A percentile compares a stretch with the other conserved stretches of the same genome.
Evolutionary conservation across 2,113 vertebrate genomes (phyloP).

Genomic region (Narcine bancroftii): DNA sequence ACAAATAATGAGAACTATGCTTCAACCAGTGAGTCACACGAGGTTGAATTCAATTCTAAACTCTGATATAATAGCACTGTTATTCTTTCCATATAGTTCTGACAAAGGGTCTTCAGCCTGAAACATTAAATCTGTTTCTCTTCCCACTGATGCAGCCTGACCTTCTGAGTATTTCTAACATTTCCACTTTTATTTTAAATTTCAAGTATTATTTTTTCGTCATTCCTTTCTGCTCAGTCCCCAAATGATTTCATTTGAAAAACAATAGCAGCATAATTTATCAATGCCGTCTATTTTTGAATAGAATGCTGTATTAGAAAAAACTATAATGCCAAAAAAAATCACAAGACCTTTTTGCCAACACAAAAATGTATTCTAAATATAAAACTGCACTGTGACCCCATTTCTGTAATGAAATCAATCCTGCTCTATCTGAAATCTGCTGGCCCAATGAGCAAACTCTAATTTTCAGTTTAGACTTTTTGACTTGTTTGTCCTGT

Average conservation of each 20-base stretch:
- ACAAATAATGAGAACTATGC: neutral
- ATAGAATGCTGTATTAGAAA: neutral
- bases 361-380: neutral
- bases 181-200: no score
- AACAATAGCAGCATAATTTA: neutral
- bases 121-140: no score
- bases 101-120: no score
- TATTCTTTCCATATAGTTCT: neutral
- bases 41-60: neutral
- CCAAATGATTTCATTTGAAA: neutral
- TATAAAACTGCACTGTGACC: neutral
- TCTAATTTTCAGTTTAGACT: neutral
- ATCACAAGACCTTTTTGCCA: neutral
- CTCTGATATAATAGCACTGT: neutral
- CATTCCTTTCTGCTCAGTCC: neutral
- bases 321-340: neutral
- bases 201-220: no score
- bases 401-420: neutral
- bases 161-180: no score
- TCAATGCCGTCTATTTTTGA: neutral
- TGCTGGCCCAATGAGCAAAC: neutral
- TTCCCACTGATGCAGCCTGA: no score
- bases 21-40: neutral
- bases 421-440: neutral
- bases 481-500: neutral